A percentile compares a stretch with the other conserved stretches of the same genome.
phyloP scores from a whole-genome alignment of 2,797 vertebrate species.

The Bradypus variegatus region DNA sequence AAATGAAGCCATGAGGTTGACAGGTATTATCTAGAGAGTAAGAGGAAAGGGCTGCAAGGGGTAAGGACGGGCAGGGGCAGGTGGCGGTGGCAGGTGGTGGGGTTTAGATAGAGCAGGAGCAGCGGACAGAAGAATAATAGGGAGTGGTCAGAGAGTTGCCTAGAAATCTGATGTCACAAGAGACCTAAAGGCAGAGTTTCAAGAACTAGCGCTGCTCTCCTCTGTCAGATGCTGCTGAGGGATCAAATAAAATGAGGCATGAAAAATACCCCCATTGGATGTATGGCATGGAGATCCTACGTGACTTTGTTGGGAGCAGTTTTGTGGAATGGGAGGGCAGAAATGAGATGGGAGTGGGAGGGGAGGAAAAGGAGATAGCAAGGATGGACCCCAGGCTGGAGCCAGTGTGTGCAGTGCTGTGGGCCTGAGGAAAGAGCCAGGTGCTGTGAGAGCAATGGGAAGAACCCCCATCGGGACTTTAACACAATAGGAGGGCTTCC shows the following conservation, averaged over 20 bases:
- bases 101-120: background rate
- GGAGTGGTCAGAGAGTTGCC: background rate
- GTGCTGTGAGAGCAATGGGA: background rate
- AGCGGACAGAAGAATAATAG: background rate
- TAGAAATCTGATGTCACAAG: background rate
- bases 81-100: too few species aligned
- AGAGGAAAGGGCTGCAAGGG: background rate
- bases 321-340: background rate
- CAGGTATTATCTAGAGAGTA: background rate
- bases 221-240: background rate
- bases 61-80: too few species aligned
- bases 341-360: background rate
- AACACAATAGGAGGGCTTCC: background rate
- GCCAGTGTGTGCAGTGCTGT: background rate
- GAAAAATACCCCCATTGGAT: background rate
- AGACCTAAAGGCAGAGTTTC: background rate
- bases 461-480: background rate
- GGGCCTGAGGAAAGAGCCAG: background rate
- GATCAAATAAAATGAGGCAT: background rate
- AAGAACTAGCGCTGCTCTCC: background rate
- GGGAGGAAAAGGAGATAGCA: background rate
- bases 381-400: background rate
- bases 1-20: background rate
- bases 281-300: background rate
- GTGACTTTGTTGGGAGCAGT: background rate